These are phyloP conservation scores for Sarcophaga carnaria DNA, from an alignment of 2,888 invertebrate species.

Conservation along the genomic window DNA sequence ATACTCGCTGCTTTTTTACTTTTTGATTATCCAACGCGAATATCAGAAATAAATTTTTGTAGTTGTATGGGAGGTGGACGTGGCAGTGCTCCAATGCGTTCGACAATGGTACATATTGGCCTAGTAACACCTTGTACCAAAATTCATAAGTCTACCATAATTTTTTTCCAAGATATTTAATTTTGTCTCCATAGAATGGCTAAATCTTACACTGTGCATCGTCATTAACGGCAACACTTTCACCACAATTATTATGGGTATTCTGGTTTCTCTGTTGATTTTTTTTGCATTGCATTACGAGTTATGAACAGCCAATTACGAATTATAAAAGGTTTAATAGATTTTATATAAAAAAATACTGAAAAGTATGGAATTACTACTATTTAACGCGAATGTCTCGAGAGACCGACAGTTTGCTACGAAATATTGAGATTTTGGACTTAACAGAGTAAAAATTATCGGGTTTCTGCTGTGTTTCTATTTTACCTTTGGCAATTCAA, in stretches of 20 bases:
- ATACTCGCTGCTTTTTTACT: too few species aligned
- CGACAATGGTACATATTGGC: too few species aligned
- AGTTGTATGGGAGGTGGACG: too few species aligned
- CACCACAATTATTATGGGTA: background rate
- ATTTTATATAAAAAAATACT: constrained; percentile 3
- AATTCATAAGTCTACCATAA: too few species aligned
- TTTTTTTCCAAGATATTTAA: too few species aligned
- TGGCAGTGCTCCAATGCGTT: too few species aligned
- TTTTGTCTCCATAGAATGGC: too few species aligned
- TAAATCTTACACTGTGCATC: background rate
- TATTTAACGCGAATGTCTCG: background rate
- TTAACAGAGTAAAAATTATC: constrained; percentile 6
- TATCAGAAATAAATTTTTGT: too few species aligned
- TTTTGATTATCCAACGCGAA: too few species aligned
- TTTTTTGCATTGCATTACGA: background rate
- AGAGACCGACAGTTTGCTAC: constrained; percentile 11
- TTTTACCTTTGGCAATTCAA: too few species aligned
- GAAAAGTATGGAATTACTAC: background rate
- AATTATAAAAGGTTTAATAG: background rate
- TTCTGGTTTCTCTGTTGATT: background rate
- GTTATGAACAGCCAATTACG: constrained; percentile 6
- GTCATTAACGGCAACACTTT: constrained; percentile 23
- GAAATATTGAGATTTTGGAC: constrained; percentile 13
- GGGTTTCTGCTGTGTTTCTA: background rate
- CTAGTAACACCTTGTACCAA: too few species aligned